A percentile compares a stretch with the other conserved stretches of the same genome.
These are phyloP conservation scores for Caenorhabditis tropicalis DNA, from an alignment of 1,140 invertebrate species.

Conservation along the genomic window DNA sequence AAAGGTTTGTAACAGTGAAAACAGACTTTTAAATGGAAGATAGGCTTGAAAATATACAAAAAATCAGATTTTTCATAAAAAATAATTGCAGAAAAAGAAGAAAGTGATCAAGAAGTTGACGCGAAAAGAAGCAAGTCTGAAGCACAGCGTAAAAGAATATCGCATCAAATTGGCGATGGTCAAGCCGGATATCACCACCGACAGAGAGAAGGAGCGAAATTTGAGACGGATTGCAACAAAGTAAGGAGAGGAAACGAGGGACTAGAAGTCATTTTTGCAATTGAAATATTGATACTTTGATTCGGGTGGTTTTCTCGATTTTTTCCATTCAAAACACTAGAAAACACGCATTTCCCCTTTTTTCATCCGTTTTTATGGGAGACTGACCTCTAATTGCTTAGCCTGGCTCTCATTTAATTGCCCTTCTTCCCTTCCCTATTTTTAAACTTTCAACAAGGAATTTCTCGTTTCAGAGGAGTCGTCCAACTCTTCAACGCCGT, in stretches of 20 bases:
- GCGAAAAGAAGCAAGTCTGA: constrained; percentile 37
- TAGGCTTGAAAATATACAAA: too few relatives aligned
- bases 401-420: too few relatives aligned
- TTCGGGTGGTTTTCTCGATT: background rate
- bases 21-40: too few relatives aligned
- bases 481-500: constrained; percentile 54
- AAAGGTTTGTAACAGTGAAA: background rate
- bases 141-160: constrained; percentile 22
- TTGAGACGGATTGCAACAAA: constrained; percentile 50
- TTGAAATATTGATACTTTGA: background rate
- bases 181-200: constrained; percentile 45
- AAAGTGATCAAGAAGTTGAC: constrained; percentile 44
- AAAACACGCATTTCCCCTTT: background rate
- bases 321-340: background rate
- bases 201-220: constrained; percentile 48
- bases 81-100: constrained; percentile 19
- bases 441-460: background rate
- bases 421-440: background rate
- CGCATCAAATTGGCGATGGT: constrained; percentile 13
- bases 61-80: too few relatives aligned
- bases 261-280: background rate
- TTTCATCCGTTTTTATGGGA: too few relatives aligned
- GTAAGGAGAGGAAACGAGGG: background rate
- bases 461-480: constrained; percentile 35
- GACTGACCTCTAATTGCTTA: too few relatives aligned